phyloP scores from a whole-genome alignment of 2,797 vertebrate genomes.

The Poecile montanus region DNA sequence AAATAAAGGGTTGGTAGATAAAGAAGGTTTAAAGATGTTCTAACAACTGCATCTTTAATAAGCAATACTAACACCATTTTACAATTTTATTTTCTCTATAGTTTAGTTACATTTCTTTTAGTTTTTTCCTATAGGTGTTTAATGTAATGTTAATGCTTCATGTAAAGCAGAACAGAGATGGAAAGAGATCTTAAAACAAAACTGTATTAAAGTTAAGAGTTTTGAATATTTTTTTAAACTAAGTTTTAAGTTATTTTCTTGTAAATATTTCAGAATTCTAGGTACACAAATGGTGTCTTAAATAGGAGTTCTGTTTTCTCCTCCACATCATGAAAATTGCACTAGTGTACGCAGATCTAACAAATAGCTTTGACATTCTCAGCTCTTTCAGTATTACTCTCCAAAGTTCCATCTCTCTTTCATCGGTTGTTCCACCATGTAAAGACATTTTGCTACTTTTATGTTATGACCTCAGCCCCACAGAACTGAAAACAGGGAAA shows the following conservation, averaged over 20 bases:
- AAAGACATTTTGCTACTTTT: background rate
- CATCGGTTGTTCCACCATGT: background rate
- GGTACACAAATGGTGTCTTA: background rate
- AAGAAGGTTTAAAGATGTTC: background rate
- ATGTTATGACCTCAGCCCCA: background rate
- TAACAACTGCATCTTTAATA: background rate
- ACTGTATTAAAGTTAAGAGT: background rate
- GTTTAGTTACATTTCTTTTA: background rate
- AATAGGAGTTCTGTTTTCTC: background rate
- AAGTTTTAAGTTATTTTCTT: background rate
- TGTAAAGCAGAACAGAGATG: background rate
- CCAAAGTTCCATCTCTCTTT: background rate
- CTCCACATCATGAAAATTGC: background rate
- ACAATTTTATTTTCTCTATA: background rate
- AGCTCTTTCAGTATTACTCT: background rate
- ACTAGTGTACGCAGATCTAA: background rate
- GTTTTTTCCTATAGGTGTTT: background rate
- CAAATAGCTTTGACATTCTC: background rate
- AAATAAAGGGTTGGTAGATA: background rate
- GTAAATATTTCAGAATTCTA: background rate
- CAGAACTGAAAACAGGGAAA: background rate
- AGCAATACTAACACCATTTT: background rate
- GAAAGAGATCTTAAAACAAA: background rate
- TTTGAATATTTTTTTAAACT: background rate
- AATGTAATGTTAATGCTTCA: no score